Evolutionary conservation across 2,797 vertebrate species (phyloP), one percentile per base, ranked within the genome.

Genomic region (Typhlichthys eigenmanni): DNA sequence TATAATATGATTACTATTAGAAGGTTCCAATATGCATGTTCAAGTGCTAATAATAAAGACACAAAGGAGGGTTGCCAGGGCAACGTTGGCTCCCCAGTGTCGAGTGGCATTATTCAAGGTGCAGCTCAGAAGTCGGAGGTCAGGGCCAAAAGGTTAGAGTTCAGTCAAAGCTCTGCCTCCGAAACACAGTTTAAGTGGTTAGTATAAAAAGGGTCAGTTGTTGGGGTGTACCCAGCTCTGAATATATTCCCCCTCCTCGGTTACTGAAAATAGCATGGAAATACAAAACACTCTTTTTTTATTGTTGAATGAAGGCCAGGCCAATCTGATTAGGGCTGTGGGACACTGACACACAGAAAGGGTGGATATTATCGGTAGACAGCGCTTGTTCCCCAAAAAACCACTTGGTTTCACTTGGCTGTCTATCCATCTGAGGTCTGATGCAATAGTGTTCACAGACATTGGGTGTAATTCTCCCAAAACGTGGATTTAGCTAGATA

Each of bases 31-130:
- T 89, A 89, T 68, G 82, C 87, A 88, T n/a, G 82, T 88, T 92
- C 90, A 93, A 93, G 93, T 94, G 92, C 92, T 92, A 89, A 85
- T 88, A 87, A 88, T 86, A 84, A 81, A 71, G 74, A 87, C 69
- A 72, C 77, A 76, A 81, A 83, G 80, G 73, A 83, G 79, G 60
- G 66, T 78, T 19, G 45, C 74, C 54, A 69, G 58, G 53, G 60
- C 71, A 24, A 58, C 32, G 29, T 51, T 3, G 58, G 64, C 66
- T 60, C 57, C 77, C 75, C 82, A 85, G 83, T 79, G 60, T 5
- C 75, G 79, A 88, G 87, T 88, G 87, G 88, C 80, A 85, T 85
- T 76, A 87, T 82, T 84, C 84, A 90, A 88, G 87, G 86, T 89
- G 90, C 89, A 87, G 79, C 84, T 88, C 88, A 88, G 85, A 87